Conservation (phyloP, 2,113 vertebrate genomes). For the Phrynosoma blainvillii region DNA sequence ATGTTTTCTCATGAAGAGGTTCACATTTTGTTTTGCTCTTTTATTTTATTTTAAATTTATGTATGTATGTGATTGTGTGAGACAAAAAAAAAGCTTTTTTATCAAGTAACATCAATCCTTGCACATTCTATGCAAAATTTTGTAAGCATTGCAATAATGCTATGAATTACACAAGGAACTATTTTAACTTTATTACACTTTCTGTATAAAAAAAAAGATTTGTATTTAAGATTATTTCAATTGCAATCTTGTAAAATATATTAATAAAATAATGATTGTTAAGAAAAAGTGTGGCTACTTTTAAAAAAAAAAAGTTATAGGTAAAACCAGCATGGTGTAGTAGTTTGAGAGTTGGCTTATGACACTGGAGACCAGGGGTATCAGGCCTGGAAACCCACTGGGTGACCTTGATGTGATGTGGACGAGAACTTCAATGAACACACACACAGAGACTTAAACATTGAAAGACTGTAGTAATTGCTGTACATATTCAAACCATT, state of each 20-base stretch:
- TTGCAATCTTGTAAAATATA: conserved; percentile 91
- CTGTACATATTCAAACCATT: conserved; percentile 51
- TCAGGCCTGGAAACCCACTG: too few species aligned
- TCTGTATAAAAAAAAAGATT: conserved; percentile 85
- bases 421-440: too few species aligned
- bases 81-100: conserved; percentile 77
- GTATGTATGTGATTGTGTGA: conserved; percentile 68
- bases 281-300: conserved; percentile 62
- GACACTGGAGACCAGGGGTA: too few species aligned
- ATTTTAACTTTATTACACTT: conserved; percentile 93
- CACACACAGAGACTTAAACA: background rate
- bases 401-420: too few species aligned
- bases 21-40: conserved; percentile 63
- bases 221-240: conserved; percentile 95
- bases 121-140: conserved; percentile 94
- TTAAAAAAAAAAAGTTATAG: background rate
- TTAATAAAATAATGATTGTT: conserved; percentile 93
- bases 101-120: conserved; percentile 84
- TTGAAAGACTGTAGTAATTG: conserved; percentile 32
- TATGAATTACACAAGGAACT: conserved; percentile 86
- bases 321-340: background rate
- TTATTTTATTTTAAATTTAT: conserved; percentile 64
- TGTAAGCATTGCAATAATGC: conserved; percentile 91
- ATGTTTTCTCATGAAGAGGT: conserved; percentile 58
- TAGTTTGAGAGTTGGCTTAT: too few species aligned